Evolutionary conservation across 2,888 invertebrate species (phyloP).

Genomic region (Mallateleia sp.): DNA sequence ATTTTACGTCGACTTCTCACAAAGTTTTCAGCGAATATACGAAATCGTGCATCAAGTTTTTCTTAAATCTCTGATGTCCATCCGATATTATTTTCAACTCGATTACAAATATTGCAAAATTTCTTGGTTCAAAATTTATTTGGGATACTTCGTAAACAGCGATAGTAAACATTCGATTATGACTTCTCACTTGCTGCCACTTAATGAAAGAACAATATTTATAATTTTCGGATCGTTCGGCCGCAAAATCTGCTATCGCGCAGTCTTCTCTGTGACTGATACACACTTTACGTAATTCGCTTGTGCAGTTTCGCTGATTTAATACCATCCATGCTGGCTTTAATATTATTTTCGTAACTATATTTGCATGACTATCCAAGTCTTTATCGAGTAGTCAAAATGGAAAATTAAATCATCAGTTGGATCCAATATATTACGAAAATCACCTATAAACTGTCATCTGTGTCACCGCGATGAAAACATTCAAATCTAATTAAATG

Average conservation of each 20-base stretch:
- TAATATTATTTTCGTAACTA: slow-evolving; percentile 26
- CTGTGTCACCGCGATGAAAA: not conserved
- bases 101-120: not conserved
- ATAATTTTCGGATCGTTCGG: slow-evolving; percentile 14
- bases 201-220: slow-evolving; percentile 64
- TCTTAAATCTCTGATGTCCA: too few relatives aligned
- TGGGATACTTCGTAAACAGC: not conserved
- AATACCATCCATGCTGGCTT: slow-evolving; percentile 7
- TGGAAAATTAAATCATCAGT: slow-evolving; percentile 16
- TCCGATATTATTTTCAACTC: too few relatives aligned
- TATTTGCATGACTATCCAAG: slow-evolving; percentile 22
- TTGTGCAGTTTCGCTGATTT: slow-evolving; percentile 9
- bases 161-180: slow-evolving; percentile 17
- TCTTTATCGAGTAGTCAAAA: not conserved
- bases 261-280: not conserved
- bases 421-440: not conserved
- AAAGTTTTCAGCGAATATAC: too few relatives aligned
- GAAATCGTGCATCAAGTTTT: too few relatives aligned
- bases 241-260: slow-evolving; percentile 8
- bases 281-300: slow-evolving; percentile 8
- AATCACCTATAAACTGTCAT: not conserved
- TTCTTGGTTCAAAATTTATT: not conserved
- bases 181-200: slow-evolving; percentile 12
- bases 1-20: too few relatives aligned
- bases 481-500: not conserved